phyloP scores from a whole-genome alignment of 2,888 invertebrate species.

The Polietes domitor region DNA sequence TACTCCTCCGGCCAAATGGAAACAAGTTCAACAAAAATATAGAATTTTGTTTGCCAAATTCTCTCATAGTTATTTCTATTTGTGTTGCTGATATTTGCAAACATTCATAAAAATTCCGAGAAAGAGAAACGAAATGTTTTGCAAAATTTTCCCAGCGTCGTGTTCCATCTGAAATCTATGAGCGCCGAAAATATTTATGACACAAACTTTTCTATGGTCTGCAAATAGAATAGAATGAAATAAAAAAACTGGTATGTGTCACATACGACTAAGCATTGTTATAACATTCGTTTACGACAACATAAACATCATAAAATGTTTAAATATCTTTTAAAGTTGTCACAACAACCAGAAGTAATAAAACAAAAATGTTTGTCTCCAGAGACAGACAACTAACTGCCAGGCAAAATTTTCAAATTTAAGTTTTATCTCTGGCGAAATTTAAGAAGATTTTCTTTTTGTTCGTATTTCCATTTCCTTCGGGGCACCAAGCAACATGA shows the following conservation, averaged over 20 bases:
- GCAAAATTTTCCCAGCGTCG: not conserved
- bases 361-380: too few relatives aligned
- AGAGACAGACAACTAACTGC: not conserved
- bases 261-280: not conserved
- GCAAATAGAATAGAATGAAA: not conserved
- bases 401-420: not conserved
- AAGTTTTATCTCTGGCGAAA: constrained; percentile 74
- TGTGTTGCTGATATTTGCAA: not conserved
- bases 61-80: constrained; percentile 8
- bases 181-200: constrained; percentile 17
- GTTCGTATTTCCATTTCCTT: constrained; percentile 18
- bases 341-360: not conserved
- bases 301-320: not conserved
- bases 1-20: not conserved
- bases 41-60: constrained; percentile 6
- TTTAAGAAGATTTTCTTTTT: constrained; percentile 68
- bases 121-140: not conserved
- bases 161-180: constrained; percentile 4
- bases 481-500: not conserved
- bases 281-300: not conserved
- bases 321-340: constrained; percentile 11
- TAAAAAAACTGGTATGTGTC: not conserved
- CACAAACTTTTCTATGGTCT: not conserved
- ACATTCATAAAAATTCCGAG: not conserved
- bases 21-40: constrained; percentile 8